These are phyloP conservation scores for Vombatus ursinus DNA, from an alignment of 2,113 vertebrate species.

Conservation along the genomic window DNA sequence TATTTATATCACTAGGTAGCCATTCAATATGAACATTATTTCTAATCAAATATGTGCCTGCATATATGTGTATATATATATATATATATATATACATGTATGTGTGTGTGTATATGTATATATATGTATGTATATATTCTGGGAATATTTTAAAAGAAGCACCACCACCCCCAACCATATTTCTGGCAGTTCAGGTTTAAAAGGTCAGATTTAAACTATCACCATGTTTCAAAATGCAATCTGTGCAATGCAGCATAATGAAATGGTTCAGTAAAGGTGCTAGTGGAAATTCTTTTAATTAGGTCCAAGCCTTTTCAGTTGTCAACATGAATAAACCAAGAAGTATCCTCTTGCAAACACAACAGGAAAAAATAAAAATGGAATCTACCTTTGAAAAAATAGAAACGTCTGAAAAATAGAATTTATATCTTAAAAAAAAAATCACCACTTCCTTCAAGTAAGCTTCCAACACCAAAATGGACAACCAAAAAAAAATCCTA, in stretches of 20 bases:
- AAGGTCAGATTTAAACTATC: slow-evolving; percentile 89
- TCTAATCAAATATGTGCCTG: slow-evolving; percentile 81
- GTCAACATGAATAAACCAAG: slow-evolving; percentile 91
- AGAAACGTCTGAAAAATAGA: slow-evolving; percentile 71
- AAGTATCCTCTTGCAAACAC: slow-evolving; percentile 82
- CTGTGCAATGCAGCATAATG: slow-evolving; percentile 90
- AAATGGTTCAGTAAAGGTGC: slow-evolving; percentile 92
- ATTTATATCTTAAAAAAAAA: slow-evolving; percentile 53
- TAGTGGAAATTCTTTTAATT: slow-evolving; percentile 91
- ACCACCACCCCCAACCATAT: slow-evolving; percentile 78
- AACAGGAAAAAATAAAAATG: slow-evolving; percentile 78
- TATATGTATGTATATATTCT: slow-evolving; percentile 16
- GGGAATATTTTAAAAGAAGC: slow-evolving; percentile 82
- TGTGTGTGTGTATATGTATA: too few relatives aligned
- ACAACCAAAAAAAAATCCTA: slow-evolving; percentile 54
- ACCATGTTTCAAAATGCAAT: slow-evolving; percentile 89
- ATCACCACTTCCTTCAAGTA: slow-evolving; percentile 13
- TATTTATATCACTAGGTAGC: slow-evolving; percentile 70
- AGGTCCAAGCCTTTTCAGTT: slow-evolving; percentile 91
- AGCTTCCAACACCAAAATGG: slow-evolving; percentile 58
- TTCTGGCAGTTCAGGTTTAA: slow-evolving; percentile 89
- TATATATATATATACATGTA: too few relatives aligned
- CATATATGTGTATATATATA: too few relatives aligned
- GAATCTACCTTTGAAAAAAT: slow-evolving; percentile 81
- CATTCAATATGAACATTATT: slow-evolving; percentile 78